Conservation (phyloP, 2,797 vertebrate genomes). For the Fratercula arctica region DNA sequence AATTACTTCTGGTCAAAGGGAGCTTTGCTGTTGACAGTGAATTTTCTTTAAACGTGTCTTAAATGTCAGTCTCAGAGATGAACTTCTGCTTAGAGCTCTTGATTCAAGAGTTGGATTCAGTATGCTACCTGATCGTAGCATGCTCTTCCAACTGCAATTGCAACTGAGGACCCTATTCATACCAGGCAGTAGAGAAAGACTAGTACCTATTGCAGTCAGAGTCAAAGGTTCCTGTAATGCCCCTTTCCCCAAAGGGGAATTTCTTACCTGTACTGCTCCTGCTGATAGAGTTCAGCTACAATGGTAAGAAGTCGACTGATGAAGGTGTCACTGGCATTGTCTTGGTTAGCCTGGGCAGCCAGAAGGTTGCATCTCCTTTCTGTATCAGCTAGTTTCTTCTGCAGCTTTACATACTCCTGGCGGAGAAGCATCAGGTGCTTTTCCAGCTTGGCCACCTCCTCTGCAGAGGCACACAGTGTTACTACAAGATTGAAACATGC, state of each 20-base stretch:
- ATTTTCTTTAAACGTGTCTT: not conserved
- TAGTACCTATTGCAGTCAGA: not conserved
- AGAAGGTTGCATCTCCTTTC: slow-evolving; percentile 90
- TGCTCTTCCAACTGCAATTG: not conserved
- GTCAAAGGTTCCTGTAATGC: not conserved
- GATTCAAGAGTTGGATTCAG: not conserved
- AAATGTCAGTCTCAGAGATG: not conserved
- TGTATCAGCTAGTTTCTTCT: slow-evolving; percentile 94
- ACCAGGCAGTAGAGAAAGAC: not conserved
- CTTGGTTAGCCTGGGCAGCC: slow-evolving; percentile 85
- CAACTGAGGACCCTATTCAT: not conserved
- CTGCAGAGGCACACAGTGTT: slow-evolving; percentile 73
- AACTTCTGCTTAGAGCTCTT: not conserved
- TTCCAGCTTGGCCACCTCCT: slow-evolving; percentile 99
- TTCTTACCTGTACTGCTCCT: slow-evolving; percentile 94
- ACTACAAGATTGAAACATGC: not conserved
- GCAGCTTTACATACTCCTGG: slow-evolving; percentile 98
- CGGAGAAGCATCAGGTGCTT: slow-evolving; percentile 97
- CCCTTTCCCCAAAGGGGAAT: too few relatives aligned
- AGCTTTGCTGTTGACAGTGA: not conserved
- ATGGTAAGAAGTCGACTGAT: slow-evolving; percentile 92
- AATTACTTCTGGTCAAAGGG: not conserved
- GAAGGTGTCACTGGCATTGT: slow-evolving; percentile 85
- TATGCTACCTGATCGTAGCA: not conserved
- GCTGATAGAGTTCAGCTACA: slow-evolving; percentile 89